Evolutionary conservation across 2,797 vertebrate species (phyloP).

Genomic region (Gymnoscopelus microlampas): DNA sequence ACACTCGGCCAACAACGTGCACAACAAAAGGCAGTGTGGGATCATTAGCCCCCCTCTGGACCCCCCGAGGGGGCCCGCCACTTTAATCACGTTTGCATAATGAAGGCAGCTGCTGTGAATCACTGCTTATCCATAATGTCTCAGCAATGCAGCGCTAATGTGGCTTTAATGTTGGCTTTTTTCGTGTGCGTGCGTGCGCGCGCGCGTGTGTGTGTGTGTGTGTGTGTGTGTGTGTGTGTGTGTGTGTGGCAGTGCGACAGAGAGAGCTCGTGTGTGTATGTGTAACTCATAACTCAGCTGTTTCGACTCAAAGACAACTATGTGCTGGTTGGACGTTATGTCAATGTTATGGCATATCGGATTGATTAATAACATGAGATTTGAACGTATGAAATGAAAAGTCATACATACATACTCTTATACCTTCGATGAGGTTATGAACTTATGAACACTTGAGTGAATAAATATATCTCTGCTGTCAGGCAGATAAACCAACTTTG

Average conservation of each 20-base stretch:
- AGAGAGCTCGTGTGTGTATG: too few relatives aligned
- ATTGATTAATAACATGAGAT: constrained; percentile 65
- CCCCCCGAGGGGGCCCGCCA: constrained; percentile 67
- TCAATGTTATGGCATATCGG: constrained; percentile 71
- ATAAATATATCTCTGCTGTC: too few relatives aligned
- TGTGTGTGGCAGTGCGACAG: not conserved
- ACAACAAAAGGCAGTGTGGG: constrained; percentile 81
- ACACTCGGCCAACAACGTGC: constrained; percentile 65
- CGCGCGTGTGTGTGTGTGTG: constrained; percentile 13
- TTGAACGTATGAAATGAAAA: too few relatives aligned
- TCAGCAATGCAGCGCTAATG: constrained; percentile 65
- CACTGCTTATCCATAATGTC: constrained; percentile 74
- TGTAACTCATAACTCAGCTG: constrained; percentile 12
- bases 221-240: constrained; percentile 21
- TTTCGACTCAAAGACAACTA: constrained; percentile 55
- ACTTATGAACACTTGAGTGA: too few relatives aligned
- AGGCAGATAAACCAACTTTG: too few relatives aligned
- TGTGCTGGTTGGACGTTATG: constrained; percentile 51
- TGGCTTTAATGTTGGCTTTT: constrained; percentile 66
- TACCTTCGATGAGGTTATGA: too few relatives aligned
- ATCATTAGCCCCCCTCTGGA: constrained; percentile 75
- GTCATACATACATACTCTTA: too few relatives aligned
- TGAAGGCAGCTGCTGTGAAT: constrained; percentile 80
- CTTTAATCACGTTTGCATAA: constrained; percentile 82
- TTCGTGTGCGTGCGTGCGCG: constrained; percentile 11